Conservation (phyloP, 2,888 invertebrate species). For the Gasteruption jaculator region DNA sequence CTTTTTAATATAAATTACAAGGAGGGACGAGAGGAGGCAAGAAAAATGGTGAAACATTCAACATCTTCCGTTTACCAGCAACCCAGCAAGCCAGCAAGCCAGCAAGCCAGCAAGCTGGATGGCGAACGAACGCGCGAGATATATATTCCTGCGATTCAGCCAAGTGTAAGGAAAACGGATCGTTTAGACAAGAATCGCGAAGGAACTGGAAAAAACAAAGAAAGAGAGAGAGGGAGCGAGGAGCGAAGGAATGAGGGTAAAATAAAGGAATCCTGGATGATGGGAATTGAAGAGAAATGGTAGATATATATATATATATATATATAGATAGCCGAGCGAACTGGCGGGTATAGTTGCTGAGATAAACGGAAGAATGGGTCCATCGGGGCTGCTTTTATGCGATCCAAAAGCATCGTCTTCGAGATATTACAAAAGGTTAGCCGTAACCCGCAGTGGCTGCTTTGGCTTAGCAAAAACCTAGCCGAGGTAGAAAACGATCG, state of each 20-base stretch:
- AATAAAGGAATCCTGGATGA: slow-evolving; percentile 13
- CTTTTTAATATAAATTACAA: too few species aligned
- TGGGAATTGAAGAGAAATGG: slow-evolving; percentile 12
- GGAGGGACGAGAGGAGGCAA: too few species aligned
- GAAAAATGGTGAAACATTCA: too few species aligned
- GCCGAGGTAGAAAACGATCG: too few species aligned
- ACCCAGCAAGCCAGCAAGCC: slow-evolving; percentile 8
- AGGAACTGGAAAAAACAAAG: neutral
- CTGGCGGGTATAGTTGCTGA: slow-evolving; percentile 18
- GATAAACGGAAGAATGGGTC: slow-evolving; percentile 19
- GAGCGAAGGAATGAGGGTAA: slow-evolving; percentile 6
- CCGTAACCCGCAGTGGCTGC: too few species aligned
- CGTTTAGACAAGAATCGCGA: neutral
- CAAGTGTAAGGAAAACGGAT: neutral
- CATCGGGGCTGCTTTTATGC: slow-evolving; percentile 12
- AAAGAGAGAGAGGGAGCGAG: slow-evolving; percentile 4
- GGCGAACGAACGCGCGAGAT: slow-evolving; percentile 9
- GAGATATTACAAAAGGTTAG: too few species aligned
- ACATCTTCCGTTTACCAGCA: neutral
- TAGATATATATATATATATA: too few species aligned
- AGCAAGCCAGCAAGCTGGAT: neutral
- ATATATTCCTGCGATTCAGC: slow-evolving; percentile 6
- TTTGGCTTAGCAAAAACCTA: too few species aligned
- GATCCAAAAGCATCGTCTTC: too few species aligned
- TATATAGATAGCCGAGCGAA: too few species aligned